Evolutionary conservation across 2,113 vertebrate species (phyloP).

Genomic region (Peromyscus polionotus): DNA sequence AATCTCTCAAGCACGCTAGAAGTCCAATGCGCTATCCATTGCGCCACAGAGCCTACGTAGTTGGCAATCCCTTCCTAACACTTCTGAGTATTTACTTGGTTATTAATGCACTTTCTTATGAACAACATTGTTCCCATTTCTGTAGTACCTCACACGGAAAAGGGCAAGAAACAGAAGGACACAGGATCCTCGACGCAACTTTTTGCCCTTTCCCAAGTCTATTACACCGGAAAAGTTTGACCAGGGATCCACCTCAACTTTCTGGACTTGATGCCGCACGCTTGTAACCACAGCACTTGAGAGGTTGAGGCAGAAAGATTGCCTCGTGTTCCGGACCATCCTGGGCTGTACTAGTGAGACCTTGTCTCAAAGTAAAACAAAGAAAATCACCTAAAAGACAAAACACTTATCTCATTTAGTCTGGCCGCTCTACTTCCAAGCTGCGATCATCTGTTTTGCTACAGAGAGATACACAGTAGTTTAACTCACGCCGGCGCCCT

Average conservation of each 20-base stretch:
- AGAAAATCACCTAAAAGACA: neutral
- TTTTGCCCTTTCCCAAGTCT: too few relatives aligned
- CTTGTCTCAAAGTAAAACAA: neutral
- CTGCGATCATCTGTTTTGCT: neutral
- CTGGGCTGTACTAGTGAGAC: neutral
- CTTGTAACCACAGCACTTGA: neutral
- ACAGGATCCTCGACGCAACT: neutral
- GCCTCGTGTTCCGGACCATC: neutral
- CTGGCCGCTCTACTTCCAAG: neutral
- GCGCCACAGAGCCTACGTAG: slow-evolving; percentile 63
- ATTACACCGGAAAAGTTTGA: neutral
- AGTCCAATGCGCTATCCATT: slow-evolving; percentile 79
- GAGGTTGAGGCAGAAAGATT: neutral
- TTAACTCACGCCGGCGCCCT: neutral
- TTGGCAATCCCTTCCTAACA: fast-evolving
- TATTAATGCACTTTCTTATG: fast-evolving
- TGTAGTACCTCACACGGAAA: neutral
- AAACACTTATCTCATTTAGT: neutral
- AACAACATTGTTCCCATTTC: fast-evolving
- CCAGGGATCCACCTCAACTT: neutral
- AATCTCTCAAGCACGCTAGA: neutral
- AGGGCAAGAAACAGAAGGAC: neutral
- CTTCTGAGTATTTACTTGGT: neutral
- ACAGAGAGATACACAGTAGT: neutral
- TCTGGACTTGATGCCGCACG: neutral